These are phyloP conservation scores for Dynastes tityus DNA, from an alignment of 2,888 invertebrate species.

Conservation along the genomic window DNA sequence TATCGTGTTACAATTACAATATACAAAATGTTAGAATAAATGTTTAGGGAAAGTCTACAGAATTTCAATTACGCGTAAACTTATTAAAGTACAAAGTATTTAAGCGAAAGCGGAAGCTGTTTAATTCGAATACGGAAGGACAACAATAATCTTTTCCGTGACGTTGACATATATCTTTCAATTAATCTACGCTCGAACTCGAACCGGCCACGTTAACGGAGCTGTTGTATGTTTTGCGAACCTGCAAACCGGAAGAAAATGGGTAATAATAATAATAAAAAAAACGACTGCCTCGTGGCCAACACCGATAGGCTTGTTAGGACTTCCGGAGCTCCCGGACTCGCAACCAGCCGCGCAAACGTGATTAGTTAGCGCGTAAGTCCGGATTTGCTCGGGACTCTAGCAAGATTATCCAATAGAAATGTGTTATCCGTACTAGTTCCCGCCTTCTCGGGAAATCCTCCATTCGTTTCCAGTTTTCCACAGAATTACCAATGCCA, in stretches of 20 bases:
- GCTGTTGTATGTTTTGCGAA: slow-evolving; percentile 15
- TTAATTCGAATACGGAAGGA: not conserved
- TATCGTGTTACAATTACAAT: slow-evolving; percentile 3
- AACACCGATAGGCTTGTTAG: slow-evolving; percentile 53
- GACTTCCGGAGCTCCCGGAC: slow-evolving; percentile 64
- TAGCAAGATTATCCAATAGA: slow-evolving; percentile 70
- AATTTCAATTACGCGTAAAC: no score
- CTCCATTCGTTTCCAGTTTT: slow-evolving; percentile 60
- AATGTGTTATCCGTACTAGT: slow-evolving; percentile 65
- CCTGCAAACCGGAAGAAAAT: slow-evolving; percentile 32
- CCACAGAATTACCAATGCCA: slow-evolving; percentile 53
- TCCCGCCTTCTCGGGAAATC: slow-evolving; percentile 64
- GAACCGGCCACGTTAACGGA: not conserved
- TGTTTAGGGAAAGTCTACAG: not conserved
- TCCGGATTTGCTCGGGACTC: slow-evolving; percentile 69
- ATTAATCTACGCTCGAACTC: slow-evolving; percentile 22
- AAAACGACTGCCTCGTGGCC: slow-evolving; percentile 52
- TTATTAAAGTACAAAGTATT: not conserved
- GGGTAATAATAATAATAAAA: slow-evolving; percentile 26
- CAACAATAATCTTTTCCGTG: not conserved
- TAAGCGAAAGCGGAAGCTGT: not conserved
- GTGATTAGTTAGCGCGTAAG: slow-evolving; percentile 67
- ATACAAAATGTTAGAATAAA: not conserved
- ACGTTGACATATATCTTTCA: slow-evolving; percentile 4
- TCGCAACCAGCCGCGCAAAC: slow-evolving; percentile 67